Conservation (phyloP, 2,888 invertebrate species). For the Rapana venosa region DNA sequence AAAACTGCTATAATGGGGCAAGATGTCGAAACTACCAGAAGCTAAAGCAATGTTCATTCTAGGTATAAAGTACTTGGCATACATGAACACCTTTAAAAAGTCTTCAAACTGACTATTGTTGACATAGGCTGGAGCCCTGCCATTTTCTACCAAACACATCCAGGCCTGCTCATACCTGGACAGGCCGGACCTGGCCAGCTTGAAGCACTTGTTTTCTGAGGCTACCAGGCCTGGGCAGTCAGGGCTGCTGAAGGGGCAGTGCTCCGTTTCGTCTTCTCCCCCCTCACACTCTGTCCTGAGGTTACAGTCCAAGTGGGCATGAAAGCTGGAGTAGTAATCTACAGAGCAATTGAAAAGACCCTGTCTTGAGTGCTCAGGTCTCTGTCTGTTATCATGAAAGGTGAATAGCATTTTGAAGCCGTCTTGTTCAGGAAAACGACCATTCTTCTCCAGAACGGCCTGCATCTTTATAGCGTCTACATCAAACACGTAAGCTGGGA, state of each 20-base stretch:
- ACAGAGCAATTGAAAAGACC: slow-evolving; percentile 3
- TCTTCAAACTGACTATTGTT: not conserved
- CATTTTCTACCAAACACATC: not conserved
- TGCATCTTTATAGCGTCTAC: not conserved
- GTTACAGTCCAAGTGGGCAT: not conserved
- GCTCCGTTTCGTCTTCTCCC: not conserved
- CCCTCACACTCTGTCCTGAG: not conserved
- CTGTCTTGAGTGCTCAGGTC: not conserved
- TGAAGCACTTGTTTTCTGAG: not conserved
- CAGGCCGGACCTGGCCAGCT: not conserved
- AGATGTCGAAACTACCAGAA: not conserved
- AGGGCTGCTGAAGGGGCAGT: not conserved
- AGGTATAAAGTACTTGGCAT: not conserved
- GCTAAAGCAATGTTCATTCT: not conserved
- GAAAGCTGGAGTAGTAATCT: not conserved
- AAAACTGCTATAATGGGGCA: not conserved
- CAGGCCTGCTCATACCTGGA: not conserved
- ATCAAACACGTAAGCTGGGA: not conserved
- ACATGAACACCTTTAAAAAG: not conserved
- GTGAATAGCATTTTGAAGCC: slow-evolving; percentile 2
- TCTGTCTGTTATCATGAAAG: not conserved
- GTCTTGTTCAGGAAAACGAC: not conserved
- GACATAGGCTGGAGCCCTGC: not conserved
- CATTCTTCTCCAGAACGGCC: not conserved
- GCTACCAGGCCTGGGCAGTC: not conserved